Conservation (phyloP, 1,140 invertebrate species). For the Trachymyrmex septentrionalis region DNA sequence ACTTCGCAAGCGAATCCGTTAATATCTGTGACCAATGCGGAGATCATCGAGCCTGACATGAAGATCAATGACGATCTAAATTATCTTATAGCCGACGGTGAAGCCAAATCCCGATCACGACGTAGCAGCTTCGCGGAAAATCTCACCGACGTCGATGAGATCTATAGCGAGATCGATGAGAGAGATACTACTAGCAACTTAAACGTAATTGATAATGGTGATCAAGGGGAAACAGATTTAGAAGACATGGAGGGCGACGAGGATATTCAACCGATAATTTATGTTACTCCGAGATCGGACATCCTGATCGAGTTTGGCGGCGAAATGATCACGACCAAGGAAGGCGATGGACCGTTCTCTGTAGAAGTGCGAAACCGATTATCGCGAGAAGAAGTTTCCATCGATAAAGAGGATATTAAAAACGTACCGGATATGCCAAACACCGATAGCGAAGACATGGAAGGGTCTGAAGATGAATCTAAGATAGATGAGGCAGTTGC, state of each 20-base stretch:
- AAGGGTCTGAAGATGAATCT: conserved; percentile 78
- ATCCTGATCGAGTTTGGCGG: conserved; percentile 82
- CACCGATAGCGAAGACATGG: conserved; percentile 84
- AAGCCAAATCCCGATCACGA: conserved; percentile 62
- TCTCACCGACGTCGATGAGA: conserved; percentile 84
- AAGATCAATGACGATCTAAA: conserved; percentile 50
- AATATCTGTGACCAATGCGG: conserved; percentile 80
- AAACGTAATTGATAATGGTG: conserved; percentile 56
- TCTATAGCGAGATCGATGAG: conserved; percentile 78
- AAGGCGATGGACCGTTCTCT: conserved; percentile 85
- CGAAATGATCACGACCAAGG: conserved; percentile 84
- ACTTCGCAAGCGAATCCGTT: conserved; percentile 58
- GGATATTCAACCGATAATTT: conserved; percentile 73
- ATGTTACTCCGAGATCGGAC: conserved; percentile 74
- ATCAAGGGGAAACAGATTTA: conserved; percentile 82
- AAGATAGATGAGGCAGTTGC: conserved; percentile 70
- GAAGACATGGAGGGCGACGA: conserved; percentile 84
- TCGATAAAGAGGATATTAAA: background rate
- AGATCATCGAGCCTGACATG: conserved; percentile 61
- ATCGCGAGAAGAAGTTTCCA: conserved; percentile 70
- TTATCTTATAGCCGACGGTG: conserved; percentile 66
- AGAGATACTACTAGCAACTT: conserved; percentile 59
- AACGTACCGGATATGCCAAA: conserved; percentile 74
- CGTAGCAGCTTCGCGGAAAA: conserved; percentile 79
- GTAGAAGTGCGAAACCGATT: conserved; percentile 84